A percentile compares a stretch with the other conserved stretches of the same genome.
Evolutionary conservation across 2,888 invertebrate genomes (phyloP).

Genomic region (Euzetes globulus): DNA sequence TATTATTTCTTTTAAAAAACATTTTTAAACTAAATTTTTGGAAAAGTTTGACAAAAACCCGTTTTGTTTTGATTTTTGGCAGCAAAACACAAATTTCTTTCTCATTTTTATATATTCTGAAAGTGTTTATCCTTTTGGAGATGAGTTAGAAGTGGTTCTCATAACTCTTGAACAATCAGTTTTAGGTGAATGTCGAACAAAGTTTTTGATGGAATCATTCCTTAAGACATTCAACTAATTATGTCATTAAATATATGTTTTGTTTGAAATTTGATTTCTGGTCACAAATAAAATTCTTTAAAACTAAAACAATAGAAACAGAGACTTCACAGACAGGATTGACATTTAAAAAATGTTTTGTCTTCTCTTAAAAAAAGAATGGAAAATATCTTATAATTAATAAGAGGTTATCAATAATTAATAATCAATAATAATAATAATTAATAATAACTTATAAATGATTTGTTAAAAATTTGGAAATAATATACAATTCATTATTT

Average conservation of each 20-base stretch:
- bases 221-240: conserved; percentile 5
- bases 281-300: conserved; percentile 27
- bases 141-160: no score
- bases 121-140: no score
- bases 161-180: no score
- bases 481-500: conserved; percentile 15
- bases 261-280: conserved; percentile 31
- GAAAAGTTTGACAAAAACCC: conserved; percentile 26
- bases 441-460: conserved; percentile 30
- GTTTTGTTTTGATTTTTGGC: conserved; percentile 31
- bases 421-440: conserved; percentile 20
- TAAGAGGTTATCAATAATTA: conserved; percentile 24
- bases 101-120: background rate
- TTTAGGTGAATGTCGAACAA: no score
- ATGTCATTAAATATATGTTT: background rate
- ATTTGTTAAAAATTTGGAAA: conserved; percentile 17
- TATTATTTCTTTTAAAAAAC: background rate
- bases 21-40: background rate
- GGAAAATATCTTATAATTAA: background rate
- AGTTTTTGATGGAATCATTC: background rate
- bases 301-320: conserved; percentile 25
- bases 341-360: background rate
- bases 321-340: conserved; percentile 16
- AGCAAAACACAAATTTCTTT: conserved; percentile 25
- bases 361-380: background rate